phyloP scores from a whole-genome alignment of 2,113 vertebrate species.

The Daphoenositta chrysoptera region DNA sequence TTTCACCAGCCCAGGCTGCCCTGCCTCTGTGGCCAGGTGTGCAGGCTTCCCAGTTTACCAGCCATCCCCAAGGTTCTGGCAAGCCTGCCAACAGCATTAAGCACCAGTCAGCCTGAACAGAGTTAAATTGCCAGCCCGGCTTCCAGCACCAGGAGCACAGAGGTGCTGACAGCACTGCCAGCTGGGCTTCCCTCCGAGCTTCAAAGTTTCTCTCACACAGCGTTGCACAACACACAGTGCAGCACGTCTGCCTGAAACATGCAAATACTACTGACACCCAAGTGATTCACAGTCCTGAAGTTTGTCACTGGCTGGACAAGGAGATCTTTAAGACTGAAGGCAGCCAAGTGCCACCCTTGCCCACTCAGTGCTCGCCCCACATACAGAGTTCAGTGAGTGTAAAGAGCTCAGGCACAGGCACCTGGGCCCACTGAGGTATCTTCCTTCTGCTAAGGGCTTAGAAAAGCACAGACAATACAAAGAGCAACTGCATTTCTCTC shows the following conservation, averaged over 20 bases:
- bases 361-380: not conserved
- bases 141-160: not conserved
- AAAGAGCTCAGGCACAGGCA: not conserved
- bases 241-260: not conserved
- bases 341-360: not conserved
- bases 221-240: not conserved
- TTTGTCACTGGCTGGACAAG: not conserved
- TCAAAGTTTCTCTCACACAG: not conserved
- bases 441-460: not conserved
- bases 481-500: not conserved
- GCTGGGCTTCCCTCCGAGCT: not conserved
- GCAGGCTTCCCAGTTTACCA: not conserved
- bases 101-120: not conserved
- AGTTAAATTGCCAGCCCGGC: not conserved
- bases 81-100: not conserved
- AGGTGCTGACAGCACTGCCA: not conserved
- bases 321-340: not conserved
- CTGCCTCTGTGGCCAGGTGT: not conserved
- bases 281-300: not conserved
- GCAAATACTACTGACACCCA: not conserved
- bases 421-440: not conserved
- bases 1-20: not conserved
- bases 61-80: not conserved
- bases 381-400: rapidly evolving
- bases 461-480: not conserved